These are phyloP conservation scores for Portevinia maculata DNA, from an alignment of 2,888 invertebrate genomes.

Conservation along the genomic window DNA sequence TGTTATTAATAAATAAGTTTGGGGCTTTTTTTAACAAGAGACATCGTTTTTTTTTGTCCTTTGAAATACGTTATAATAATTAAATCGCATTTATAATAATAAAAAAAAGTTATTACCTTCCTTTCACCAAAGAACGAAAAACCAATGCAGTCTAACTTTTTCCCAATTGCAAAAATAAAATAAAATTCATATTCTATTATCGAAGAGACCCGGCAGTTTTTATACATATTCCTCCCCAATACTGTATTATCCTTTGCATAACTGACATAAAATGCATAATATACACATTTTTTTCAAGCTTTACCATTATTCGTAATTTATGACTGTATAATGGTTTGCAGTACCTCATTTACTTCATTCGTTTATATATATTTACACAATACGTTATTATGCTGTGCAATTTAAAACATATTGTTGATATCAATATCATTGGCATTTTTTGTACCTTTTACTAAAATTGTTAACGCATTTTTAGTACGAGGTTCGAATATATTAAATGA, in stretches of 20 bases:
- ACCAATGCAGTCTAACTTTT: slow-evolving; percentile 53
- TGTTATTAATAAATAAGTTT: slow-evolving; percentile 39
- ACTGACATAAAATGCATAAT: too few species aligned
- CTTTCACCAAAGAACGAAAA: slow-evolving; percentile 32
- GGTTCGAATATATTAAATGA: neutral
- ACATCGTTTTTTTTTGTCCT: slow-evolving; percentile 35
- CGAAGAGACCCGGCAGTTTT: slow-evolving; percentile 27
- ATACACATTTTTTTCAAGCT: too few species aligned
- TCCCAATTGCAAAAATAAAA: slow-evolving; percentile 12
- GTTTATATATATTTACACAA: too few species aligned
- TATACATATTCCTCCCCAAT: slow-evolving; percentile 30
- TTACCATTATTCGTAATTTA: too few species aligned
- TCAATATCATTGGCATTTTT: too few species aligned
- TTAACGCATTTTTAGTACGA: neutral
- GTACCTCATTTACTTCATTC: too few species aligned
- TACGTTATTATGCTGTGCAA: too few species aligned
- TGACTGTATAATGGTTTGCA: too few species aligned
- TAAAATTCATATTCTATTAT: slow-evolving; percentile 13
- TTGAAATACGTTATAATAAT: slow-evolving; percentile 67
- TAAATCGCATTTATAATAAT: slow-evolving; percentile 39
- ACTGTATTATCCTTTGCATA: neutral
- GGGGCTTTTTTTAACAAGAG: slow-evolving; percentile 4
- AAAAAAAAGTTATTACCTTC: slow-evolving; percentile 43
- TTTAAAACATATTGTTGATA: too few species aligned
- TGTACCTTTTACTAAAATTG: too few species aligned